Evolutionary conservation across 2,888 invertebrate species (phyloP).

Genomic region (Anoncus sp.): DNA sequence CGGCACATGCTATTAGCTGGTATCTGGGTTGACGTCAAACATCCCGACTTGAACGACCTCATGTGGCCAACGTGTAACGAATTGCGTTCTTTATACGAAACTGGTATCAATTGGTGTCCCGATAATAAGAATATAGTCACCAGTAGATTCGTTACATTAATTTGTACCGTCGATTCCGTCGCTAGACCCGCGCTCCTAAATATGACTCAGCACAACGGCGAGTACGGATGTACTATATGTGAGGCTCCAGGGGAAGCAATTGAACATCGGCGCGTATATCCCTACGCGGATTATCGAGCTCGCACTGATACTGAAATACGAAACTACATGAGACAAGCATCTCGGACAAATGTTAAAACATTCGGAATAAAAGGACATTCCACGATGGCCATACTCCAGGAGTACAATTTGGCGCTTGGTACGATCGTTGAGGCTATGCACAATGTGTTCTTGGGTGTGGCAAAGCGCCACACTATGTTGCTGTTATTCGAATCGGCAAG

Average conservation of each 20-base stretch:
- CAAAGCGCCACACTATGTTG: conserved; percentile 21
- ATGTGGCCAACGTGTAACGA: conserved; percentile 5
- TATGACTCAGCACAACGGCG: conserved; percentile 57
- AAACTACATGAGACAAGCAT: conserved; percentile 34
- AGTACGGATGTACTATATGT: conserved; percentile 62
- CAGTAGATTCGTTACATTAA: conserved; percentile 48
- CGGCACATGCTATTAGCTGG: conserved; percentile 30
- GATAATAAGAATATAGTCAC: neutral
- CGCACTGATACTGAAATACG: conserved; percentile 31
- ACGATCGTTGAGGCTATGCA: conserved; percentile 28
- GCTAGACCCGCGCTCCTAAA: conserved; percentile 58
- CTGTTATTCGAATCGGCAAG: neutral
- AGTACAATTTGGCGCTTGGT: conserved; percentile 20
- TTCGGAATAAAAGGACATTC: conserved; percentile 22
- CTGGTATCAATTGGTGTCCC: conserved; percentile 16
- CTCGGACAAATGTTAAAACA: neutral
- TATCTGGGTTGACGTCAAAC: conserved; percentile 37
- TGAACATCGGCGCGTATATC: conserved; percentile 4
- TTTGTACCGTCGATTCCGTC: conserved; percentile 56
- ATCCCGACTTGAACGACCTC: conserved; percentile 18
- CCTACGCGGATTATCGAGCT: neutral
- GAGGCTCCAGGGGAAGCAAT: conserved; percentile 41
- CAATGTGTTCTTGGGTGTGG: conserved; percentile 25
- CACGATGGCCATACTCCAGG: neutral
- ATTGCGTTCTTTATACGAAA: conserved; percentile 5